A percentile compares a stretch with the other conserved stretches of the same genome.
These are phyloP conservation scores for Limanda limanda DNA, from an alignment of 2,113 vertebrate species.

Conservation along the genomic window DNA sequence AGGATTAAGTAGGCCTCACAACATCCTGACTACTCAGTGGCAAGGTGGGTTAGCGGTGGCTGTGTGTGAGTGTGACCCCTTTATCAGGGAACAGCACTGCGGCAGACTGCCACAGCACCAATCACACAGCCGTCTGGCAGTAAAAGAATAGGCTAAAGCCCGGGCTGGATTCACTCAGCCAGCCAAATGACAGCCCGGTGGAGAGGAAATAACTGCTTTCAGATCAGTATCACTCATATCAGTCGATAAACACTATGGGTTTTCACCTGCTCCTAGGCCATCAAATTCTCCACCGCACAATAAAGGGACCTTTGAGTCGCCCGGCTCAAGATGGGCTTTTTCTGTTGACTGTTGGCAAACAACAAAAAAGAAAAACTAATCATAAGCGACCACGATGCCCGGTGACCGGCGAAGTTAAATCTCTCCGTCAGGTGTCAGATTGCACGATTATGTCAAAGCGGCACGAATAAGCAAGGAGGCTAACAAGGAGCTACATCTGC, in stretches of 20 bases:
- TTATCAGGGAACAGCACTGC: conserved; percentile 62
- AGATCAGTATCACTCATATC: conserved; percentile 76
- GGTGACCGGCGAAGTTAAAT: conserved; percentile 52
- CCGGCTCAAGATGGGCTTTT: conserved; percentile 37
- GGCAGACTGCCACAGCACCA: conserved; percentile 53
- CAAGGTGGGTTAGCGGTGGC: conserved; percentile 45
- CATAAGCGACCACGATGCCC: conserved; percentile 19
- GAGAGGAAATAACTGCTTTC: conserved; percentile 70
- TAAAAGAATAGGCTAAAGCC: conserved; percentile 66
- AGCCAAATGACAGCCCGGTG: conserved; percentile 66
- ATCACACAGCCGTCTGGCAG: conserved; percentile 66
- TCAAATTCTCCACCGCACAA: conserved; percentile 48
- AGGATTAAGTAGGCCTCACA: too few relatives aligned
- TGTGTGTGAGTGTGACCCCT: conserved; percentile 64
- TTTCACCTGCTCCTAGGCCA: conserved; percentile 57
- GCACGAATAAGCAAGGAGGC: neutral
- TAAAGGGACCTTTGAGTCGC: conserved; percentile 45
- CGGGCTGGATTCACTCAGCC: conserved; percentile 55
- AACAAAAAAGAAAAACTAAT: conserved; percentile 53
- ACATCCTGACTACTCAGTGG: conserved; percentile 46
- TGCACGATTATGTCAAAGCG: conserved; percentile 31
- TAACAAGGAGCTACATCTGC: neutral
- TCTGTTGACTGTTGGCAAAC: conserved; percentile 32
- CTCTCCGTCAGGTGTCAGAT: conserved; percentile 32
- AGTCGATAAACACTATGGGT: conserved; percentile 63